Conservation (phyloP, 2,797 vertebrate species). For the Crenuchus spilurus region DNA sequence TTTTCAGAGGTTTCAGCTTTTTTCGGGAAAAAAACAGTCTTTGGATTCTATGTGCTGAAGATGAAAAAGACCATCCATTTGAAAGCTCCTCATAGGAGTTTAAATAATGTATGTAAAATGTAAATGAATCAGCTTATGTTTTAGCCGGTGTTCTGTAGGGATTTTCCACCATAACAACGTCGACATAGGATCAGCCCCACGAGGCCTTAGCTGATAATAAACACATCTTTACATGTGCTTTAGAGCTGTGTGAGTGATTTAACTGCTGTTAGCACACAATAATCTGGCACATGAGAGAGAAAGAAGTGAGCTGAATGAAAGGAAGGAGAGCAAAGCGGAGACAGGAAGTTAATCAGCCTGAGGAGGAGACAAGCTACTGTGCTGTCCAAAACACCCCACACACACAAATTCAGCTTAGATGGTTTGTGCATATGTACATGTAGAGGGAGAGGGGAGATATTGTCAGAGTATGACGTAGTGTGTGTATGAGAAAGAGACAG, state of each 20-base stretch:
- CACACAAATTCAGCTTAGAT: not conserved
- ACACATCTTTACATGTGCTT: not conserved
- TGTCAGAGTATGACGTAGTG: no score
- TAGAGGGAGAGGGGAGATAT: not conserved
- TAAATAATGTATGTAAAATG: no score
- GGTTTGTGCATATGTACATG: not conserved
- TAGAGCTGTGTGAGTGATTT: conserved; percentile 26
- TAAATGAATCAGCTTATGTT: not conserved
- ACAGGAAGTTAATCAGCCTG: conserved; percentile 64
- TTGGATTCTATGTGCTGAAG: no score
- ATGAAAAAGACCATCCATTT: no score
- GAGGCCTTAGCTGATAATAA: not conserved
- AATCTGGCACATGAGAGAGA: conserved; percentile 54
- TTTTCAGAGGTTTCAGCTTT: no score
- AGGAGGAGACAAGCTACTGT: conserved; percentile 52
- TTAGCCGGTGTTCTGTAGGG: not conserved
- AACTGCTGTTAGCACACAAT: conserved; percentile 58
- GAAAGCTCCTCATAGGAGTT: no score
- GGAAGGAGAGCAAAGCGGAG: conserved; percentile 59
- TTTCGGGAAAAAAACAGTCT: no score
- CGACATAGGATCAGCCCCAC: not conserved
- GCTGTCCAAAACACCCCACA: conserved; percentile 32
- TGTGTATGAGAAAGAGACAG: conserved; percentile 1
- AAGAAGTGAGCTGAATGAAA: conserved; percentile 57
- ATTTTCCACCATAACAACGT: conserved; percentile 26